Base-by-base conservation (phyloP, 2,797 vertebrate genomes). In the Cacajao melanocephalus region DNA sequence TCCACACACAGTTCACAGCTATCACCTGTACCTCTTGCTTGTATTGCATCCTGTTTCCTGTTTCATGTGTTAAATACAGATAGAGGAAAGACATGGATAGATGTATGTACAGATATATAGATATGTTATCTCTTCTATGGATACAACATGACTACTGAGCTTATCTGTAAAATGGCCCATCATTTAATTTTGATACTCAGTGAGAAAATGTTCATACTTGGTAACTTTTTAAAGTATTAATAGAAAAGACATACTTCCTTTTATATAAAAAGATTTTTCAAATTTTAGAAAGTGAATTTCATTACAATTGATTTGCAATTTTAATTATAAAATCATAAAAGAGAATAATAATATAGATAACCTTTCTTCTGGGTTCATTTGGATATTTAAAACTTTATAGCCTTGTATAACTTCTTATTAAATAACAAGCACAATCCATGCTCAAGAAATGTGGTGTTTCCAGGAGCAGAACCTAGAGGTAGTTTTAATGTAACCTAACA, bases 291-390 rank as follows among this genome's bases (percentile, higher is more conserved):
- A 80, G 30, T 80, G 7, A 20, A 85, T 92, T 82, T 88, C 48
- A 39, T 93, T 91, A 85, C n/a, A 78, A 24, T 24, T 41, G 88
- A 4, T 24, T 72, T 84, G 26, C 80, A 90, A 92, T 92, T 95
- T 28, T 82, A 80, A 72, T 7, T 85, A 17, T 3, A 76, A 44
- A 26, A 33, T 89, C 39, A 48, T 52, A 13, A 52, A 93, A 64
- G 48, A 57, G 3, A 90, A 73, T 10, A 91, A 36, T 79, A 78
- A 78, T 48, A 44, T 39, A 24, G 8, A 10, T 67, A 81, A 80
- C 14, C 39, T 90, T 87, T 81, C 50, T 83, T 26, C 33, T 13
- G n/a, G 5, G 50, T 19, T 81, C 36, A 76, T 85, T 28, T 90
- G 14, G 30, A 82, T 81, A 28, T 61, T 86, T 81, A 81, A 84